Percentiles rank a stretch among this genome's conserved stretches.
phyloP scores from a whole-genome alignment of 1,140 invertebrate species.

The Eupristina koningsbergeri region DNA sequence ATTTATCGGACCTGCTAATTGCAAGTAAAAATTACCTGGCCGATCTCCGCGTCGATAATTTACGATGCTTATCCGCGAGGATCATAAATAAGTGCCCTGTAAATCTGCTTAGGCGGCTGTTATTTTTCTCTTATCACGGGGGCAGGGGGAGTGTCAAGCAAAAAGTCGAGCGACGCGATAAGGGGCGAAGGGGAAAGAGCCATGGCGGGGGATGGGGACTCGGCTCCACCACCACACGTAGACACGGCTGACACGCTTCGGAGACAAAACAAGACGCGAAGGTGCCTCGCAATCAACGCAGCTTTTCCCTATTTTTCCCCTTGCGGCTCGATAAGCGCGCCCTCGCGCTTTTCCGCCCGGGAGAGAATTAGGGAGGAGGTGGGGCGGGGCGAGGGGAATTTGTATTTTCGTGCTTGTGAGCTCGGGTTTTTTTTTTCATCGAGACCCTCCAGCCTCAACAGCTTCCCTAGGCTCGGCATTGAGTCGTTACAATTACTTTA shows the following conservation, averaged over 20 bases:
- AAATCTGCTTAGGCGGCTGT: background rate
- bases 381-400: background rate
- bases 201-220: background rate
- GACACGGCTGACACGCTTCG: background rate
- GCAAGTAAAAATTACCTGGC: background rate
- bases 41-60: background rate
- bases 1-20: background rate
- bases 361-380: background rate
- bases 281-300: constrained; percentile 35
- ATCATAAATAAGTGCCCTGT: background rate
- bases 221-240: background rate
- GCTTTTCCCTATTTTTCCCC: background rate
- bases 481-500: background rate
- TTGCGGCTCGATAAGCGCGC: background rate
- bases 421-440: background rate
- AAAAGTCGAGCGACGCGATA: too few species aligned
- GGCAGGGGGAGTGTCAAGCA: background rate
- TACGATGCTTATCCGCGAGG: background rate
- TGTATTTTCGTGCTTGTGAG: background rate
- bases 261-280: constrained; percentile 40
- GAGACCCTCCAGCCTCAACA: constrained; percentile 1
- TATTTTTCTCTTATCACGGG: background rate
- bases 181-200: background rate
- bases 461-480: background rate
- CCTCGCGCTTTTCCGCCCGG: background rate